These are phyloP conservation scores for Myioborus melanocephalus DNA, from an alignment of 2,797 vertebrate species.

Conservation along the genomic window DNA sequence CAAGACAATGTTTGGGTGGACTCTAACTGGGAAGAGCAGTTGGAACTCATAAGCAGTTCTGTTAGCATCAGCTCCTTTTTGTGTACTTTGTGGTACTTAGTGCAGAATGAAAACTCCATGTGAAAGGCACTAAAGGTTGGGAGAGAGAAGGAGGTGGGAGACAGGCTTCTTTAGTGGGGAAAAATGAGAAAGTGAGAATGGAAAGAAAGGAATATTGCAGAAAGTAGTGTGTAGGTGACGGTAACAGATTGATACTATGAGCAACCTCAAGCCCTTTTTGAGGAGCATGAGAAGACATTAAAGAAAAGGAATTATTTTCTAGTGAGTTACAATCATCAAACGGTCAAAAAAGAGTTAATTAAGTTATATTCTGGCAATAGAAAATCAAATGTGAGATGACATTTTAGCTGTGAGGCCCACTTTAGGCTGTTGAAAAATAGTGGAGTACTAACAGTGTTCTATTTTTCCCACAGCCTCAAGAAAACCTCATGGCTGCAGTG, in stretches of 20 bases:
- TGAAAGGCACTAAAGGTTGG: not conserved
- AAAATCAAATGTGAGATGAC: constrained; percentile 50
- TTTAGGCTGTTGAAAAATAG: constrained; percentile 56
- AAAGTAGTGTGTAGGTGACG: not conserved
- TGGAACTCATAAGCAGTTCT: not conserved
- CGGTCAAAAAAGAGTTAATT: constrained; percentile 34
- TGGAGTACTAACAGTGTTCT: constrained; percentile 43
- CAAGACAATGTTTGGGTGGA: not conserved
- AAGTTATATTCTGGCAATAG: constrained; percentile 2
- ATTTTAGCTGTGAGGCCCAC: constrained; percentile 49
- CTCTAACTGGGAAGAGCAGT: not conserved
- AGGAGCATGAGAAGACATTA: not conserved
- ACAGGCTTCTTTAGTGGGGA: not conserved
- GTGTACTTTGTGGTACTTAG: not conserved
- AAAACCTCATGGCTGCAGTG: constrained; percentile 48
- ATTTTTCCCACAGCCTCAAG: constrained; percentile 54
- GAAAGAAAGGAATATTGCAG: not conserved
- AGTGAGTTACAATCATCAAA: not conserved
- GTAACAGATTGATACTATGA: not conserved
- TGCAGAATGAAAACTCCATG: not conserved
- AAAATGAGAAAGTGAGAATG: not conserved
- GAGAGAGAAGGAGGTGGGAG: not conserved
- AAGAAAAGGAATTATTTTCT: not conserved
- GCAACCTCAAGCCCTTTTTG: not conserved
- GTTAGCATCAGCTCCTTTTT: not conserved